Evolutionary conservation across 2,113 vertebrate genomes (phyloP), one percentile per base, ranked within the genome.

Genomic region (Thunnus thynnus): DNA sequence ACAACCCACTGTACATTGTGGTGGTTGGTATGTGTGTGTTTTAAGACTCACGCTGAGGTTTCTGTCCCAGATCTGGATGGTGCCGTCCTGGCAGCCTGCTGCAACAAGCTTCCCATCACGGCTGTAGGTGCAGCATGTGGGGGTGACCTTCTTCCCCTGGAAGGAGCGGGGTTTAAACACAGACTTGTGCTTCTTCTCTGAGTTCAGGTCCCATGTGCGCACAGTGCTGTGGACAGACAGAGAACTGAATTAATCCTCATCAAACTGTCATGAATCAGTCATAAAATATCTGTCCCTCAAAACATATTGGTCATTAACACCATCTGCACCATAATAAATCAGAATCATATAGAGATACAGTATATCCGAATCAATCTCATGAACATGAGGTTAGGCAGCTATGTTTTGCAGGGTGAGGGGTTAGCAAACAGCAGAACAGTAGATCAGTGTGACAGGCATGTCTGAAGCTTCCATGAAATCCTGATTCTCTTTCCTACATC

Each of bases 41-140:
- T 55, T 17, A 52, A 47, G 63, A 94, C 97, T 98, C 93, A 99
- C 98, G 51, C 90, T 99, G 86, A 99, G 87, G 92, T 97, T 99
- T 76, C 97, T 95, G 78, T 99, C 98, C 98, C 98, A 99, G 90
- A 99, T 97, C 94, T 99, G 98, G 85, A 99, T 98, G 89, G 96
- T 97, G 54, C 98, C 98, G 64, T 99, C 97, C 89, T 98, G 97
- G 89, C 98, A 99, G 78, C 96, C 98, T 1, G 98, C 97, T 48
- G 97, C 97, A 20, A 99, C 94, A 13, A 99, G 96, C 86, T 95
- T 98, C 55, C 98, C 98, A 47, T 99, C 98, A 54, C 98, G 96
- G 80, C 95, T 99, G 90, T 99, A 99, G 0, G 96, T 96, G 86
- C 98, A 99, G 10, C 96, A 97, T 3, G 96, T 99, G 44, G 98